Percentiles rank a stretch among this genome's conserved stretches.
Conservation (phyloP, 2,113 vertebrate genomes). For the Melanerpes aurifrons region DNA sequence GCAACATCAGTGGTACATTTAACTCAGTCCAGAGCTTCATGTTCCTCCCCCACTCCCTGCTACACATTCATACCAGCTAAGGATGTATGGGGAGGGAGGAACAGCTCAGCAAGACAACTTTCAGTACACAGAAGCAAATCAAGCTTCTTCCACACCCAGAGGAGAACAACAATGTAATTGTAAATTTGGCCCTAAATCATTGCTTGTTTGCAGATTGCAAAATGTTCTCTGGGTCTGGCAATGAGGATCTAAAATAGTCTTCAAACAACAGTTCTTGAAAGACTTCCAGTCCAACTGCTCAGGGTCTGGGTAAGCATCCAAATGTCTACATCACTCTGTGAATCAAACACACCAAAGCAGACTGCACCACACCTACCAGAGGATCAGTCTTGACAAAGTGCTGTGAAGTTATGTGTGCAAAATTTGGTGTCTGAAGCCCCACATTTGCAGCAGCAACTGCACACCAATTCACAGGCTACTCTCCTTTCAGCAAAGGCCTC, state of each 20-base stretch:
- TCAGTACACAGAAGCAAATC: not conserved
- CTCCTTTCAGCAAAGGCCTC: slow-evolving; percentile 11
- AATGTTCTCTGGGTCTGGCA: not conserved
- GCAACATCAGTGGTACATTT: not conserved
- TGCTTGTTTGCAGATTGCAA: not conserved
- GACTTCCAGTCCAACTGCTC: not conserved
- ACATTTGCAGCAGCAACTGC: not conserved
- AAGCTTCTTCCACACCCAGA: not conserved
- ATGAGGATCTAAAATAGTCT: not conserved
- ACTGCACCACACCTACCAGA: not conserved
- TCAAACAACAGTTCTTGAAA: not conserved
- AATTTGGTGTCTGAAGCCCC: not conserved
- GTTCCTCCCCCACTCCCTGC: not conserved
- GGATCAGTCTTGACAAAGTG: not conserved
- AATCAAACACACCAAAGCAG: not conserved
- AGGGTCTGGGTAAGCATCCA: not conserved
- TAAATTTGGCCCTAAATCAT: not conserved
- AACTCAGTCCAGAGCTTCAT: not conserved
- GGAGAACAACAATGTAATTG: not conserved
- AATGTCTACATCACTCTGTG: not conserved
- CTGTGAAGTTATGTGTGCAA: not conserved
- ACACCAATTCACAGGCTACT: not conserved
- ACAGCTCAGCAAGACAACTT: not conserved
- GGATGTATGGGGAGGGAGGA: not conserved
- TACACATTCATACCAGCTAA: not conserved